Percentiles rank a stretch among this genome's conserved stretches.
Evolutionary conservation across 2,888 invertebrate genomes (phyloP).

Genomic region (Hydrotaea diabolus): DNA sequence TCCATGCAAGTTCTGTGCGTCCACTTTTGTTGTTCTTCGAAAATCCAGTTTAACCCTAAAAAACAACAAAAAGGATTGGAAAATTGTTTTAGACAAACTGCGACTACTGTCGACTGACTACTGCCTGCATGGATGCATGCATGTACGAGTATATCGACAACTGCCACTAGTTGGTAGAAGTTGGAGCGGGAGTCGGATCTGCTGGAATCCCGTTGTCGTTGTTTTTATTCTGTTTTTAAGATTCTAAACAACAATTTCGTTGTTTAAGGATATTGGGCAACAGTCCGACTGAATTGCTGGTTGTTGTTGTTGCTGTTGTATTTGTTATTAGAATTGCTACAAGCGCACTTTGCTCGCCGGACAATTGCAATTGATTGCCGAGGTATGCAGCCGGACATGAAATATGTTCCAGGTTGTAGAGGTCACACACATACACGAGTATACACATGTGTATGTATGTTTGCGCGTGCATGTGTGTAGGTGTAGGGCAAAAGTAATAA

Average conservation of each 20-base stretch:
- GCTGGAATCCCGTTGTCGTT: conserved; percentile 6
- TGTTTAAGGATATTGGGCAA: conserved; percentile 21
- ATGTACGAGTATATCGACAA: background rate
- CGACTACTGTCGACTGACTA: conserved; percentile 14
- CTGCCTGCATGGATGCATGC: background rate
- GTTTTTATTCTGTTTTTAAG: conserved; percentile 42
- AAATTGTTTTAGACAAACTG: conserved; percentile 43
- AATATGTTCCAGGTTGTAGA: conserved; percentile 45
- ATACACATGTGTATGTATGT: background rate
- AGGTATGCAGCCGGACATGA: conserved; percentile 53
- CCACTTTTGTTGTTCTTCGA: conserved; percentile 9
- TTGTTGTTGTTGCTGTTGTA: conserved; percentile 27
- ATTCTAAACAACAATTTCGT: conserved; percentile 40
- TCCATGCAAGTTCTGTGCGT: background rate
- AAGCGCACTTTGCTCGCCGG: conserved; percentile 47
- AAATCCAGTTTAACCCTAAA: conserved; percentile 58
- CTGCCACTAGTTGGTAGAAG: background rate
- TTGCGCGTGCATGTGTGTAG: background rate
- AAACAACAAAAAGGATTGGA: conserved; percentile 21
- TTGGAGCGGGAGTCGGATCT: background rate
- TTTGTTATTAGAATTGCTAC: conserved; percentile 47
- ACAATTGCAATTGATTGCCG: conserved; percentile 59
- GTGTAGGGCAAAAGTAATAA: conserved; percentile 56
- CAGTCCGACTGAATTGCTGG: conserved; percentile 50
- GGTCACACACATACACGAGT: background rate